Evolutionary conservation across 2,113 vertebrate genomes (phyloP).

Genomic region (Perccottus glenii): DNA sequence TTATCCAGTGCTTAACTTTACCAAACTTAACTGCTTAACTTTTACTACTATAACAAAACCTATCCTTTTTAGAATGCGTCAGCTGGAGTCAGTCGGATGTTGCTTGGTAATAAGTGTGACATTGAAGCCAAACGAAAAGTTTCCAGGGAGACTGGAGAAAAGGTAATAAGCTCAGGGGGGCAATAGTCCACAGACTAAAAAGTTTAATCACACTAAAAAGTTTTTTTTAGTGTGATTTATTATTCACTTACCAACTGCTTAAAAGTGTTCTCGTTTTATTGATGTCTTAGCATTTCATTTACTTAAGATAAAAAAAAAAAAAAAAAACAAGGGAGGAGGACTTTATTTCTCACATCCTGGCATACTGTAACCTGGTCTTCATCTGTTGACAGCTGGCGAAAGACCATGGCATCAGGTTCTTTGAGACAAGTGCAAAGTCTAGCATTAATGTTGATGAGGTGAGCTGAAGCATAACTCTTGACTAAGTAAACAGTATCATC

Average conservation of each 20-base stretch:
- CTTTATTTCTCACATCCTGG: constrained; percentile 21
- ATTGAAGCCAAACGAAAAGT: constrained; percentile 90
- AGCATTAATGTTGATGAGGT: constrained; percentile 84
- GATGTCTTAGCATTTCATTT: background rate
- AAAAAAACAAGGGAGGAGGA: too few relatives aligned
- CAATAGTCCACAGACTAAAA: too few relatives aligned
- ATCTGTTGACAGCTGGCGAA: constrained; percentile 83
- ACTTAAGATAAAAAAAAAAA: constrained; percentile 53
- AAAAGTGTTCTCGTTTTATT: background rate
- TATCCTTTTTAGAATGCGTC: constrained; percentile 85
- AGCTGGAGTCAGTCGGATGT: constrained; percentile 86
- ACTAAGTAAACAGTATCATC: background rate
- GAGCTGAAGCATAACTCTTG: constrained; percentile 12
- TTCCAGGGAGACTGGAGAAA: constrained; percentile 84
- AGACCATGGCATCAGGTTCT: constrained; percentile 92
- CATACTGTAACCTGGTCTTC: constrained; percentile 17
- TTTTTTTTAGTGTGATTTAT: background rate
- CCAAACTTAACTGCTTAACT: too few relatives aligned
- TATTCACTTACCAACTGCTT: constrained; percentile 22
- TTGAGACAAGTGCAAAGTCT: constrained; percentile 92
- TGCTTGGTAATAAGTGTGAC: constrained; percentile 94
- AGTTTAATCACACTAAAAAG: too few relatives aligned
- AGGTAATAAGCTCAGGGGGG: constrained; percentile 72
- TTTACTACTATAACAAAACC: background rate
- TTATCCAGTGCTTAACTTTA: too few relatives aligned